These are phyloP conservation scores for Diarsia rubi DNA, from an alignment of 2,888 invertebrate species.

Conservation along the genomic window DNA sequence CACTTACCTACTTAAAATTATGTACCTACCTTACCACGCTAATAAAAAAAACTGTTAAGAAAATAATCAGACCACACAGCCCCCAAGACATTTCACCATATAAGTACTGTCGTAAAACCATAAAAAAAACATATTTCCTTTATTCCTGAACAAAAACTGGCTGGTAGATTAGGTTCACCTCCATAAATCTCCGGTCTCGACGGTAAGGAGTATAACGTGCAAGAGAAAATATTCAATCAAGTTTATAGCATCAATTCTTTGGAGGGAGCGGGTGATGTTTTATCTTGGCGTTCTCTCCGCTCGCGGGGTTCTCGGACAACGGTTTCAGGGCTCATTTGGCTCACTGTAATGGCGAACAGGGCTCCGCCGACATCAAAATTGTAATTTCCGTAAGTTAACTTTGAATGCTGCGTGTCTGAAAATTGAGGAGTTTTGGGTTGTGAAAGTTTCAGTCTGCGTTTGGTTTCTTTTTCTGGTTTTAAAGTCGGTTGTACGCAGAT, in stretches of 20 bases:
- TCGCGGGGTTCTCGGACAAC: constrained; percentile 64
- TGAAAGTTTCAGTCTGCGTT: neutral
- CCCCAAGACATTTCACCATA: constrained; percentile 32
- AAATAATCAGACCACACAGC: constrained; percentile 37
- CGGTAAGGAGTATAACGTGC: constrained; percentile 64
- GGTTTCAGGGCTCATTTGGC: constrained; percentile 77
- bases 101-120: constrained; percentile 48
- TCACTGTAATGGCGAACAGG: constrained; percentile 66
- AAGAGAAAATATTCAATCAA: constrained; percentile 83
- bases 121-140: constrained; percentile 63
- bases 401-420: constrained; percentile 34
- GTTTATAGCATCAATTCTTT: constrained; percentile 79
- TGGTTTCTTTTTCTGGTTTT: neutral
- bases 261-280: constrained; percentile 63
- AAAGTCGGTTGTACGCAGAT: neutral
- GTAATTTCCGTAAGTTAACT: constrained; percentile 63
- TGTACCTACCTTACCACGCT: neutral
- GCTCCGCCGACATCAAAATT: constrained; percentile 66
- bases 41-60: constrained; percentile 50
- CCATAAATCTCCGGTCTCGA: constrained; percentile 66
- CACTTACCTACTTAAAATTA: neutral
- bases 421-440: constrained; percentile 12
- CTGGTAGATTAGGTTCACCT: constrained; percentile 63
- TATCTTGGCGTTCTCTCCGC: constrained; percentile 65
- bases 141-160: constrained; percentile 60